Evolutionary conservation across 2,113 vertebrate species (phyloP), one percentile per base, ranked within the genome.

Genomic region (Corydoras sp.): DNA sequence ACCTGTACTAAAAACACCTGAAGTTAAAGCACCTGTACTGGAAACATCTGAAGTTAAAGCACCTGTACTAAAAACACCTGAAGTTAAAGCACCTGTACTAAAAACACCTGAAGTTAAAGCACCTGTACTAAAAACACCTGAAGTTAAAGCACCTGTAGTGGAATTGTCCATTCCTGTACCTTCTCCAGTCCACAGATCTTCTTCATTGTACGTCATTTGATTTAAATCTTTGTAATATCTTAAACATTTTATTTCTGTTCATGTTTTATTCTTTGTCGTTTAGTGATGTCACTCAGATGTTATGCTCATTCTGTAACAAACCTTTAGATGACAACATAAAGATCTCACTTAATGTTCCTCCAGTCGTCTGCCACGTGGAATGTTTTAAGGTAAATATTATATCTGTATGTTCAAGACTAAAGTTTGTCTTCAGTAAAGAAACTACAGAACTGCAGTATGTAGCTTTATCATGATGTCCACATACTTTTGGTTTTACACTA

Each of bases 361-460:
- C 8, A 0, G 9, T 84, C 13, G 65, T 2, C 49, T 83, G 71
- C 77, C 86, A 90, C 43, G 51, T 74, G 1, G 80, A 83, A 0
- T 87, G 87, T 66, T 76, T 89, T 1, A 80, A 83, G 87, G 86
- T 88, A 74, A 50, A 30, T 30, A 24, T 5, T 10, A 43, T 31
- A 43, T 18, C 3, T 53, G 11, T 18, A 51, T 9, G 14, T 35
- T 49, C 55, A 61, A 2, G 35, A 43, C 7, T 43, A 43, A 43
- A 43, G 35, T 43, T 43, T 0, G 35, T 43, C 7, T 43, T 43
- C 35, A 43, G 35, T 43, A 43, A 43, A 43, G 35, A 43, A 43
- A 43, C 35, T 43, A 5, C 7, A 43, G 35, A 5, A 43, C 0
- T 43, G 4, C 35, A 43, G 35, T 43, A 43, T 8, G 7, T 43